Base-by-base conservation (phyloP, 2,113 vertebrate species). In the Scolopax mira region DNA sequence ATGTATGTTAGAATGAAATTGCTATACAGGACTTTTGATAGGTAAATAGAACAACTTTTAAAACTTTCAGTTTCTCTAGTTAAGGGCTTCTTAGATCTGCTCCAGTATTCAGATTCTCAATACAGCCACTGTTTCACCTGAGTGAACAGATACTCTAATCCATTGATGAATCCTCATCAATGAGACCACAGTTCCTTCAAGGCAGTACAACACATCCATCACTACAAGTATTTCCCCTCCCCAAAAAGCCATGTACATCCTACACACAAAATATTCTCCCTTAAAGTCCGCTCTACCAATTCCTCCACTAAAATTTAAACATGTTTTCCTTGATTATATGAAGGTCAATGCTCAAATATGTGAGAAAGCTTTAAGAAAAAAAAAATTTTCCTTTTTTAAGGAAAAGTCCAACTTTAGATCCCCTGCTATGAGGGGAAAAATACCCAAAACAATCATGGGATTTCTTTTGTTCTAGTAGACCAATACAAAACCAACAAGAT, bases 241-340 rank as follows among this genome's bases (percentile, higher is more conserved):
- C 15, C 41, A 16, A 57, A 79, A 74, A 55, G 23, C 16, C 57
- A 75, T 0, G 4, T 10, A 64, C 15, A 64, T 35, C 31, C 12
- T 49, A 62, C 5, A 25, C 12, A 37, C 27, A 74, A 67, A 89
- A 55, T 54, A 39, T 3, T 41, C 31, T 54, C 30, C 60, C 35
- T 49, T 42, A 49, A 79, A 67, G 11, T 2, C 4, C 54, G 25
- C 41, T 35, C 27, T 33, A 60, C n/a, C n/a, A 62, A 62, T 30
- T 61, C 28, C 61, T 74, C 79, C 48, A 51, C 2, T 57, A 64
- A 74, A n/a, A 79, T 49, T 39, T 66, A 51, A 74, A 69, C 24
- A 13, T 1, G 0, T 39, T 55, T 79, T 35, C 49, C 19, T 39
- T 24, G 17, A 52, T 31, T 64, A 64, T 28, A 51, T 0, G 0